These are phyloP conservation scores for Chymomyza fuscimana DNA, from an alignment of 2,888 invertebrate genomes.

Conservation along the genomic window DNA sequence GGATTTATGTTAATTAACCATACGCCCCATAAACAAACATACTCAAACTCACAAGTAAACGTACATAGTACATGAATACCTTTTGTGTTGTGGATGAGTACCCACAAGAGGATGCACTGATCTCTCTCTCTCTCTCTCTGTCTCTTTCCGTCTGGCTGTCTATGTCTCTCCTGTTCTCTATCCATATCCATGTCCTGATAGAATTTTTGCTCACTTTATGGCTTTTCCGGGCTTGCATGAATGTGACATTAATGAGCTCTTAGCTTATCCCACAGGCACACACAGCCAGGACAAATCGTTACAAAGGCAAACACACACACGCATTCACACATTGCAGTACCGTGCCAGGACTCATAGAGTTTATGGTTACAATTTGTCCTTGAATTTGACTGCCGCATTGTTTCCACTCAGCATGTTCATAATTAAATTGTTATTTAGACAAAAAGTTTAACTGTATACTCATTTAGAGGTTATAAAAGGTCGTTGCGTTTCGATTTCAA, in stretches of 20 bases:
- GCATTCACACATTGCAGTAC: not conserved
- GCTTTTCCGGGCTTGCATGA: constrained; percentile 59
- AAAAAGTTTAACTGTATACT: constrained; percentile 48
- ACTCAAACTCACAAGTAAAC: constrained; percentile 4
- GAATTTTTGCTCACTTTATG: constrained; percentile 66
- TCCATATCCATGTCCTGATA: constrained; percentile 40
- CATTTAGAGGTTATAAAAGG: constrained; percentile 68
- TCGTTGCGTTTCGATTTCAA: constrained; percentile 34
- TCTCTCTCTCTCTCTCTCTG: not conserved
- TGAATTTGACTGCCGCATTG: constrained; percentile 47
- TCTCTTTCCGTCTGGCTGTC: not conserved
- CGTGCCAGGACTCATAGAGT: constrained; percentile 36
- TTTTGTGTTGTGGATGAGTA: constrained; percentile 19
- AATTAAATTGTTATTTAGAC: constrained; percentile 65
- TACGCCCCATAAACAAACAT: constrained; percentile 20
- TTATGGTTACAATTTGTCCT: constrained; percentile 70
- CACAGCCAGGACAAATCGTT: constrained; percentile 25
- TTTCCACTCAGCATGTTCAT: constrained; percentile 47
- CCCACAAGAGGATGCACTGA: constrained; percentile 18
- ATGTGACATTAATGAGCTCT: constrained; percentile 73
- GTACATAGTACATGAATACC: not conserved
- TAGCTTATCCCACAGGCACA: constrained; percentile 66
- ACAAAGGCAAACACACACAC: not conserved
- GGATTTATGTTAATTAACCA: constrained; percentile 64
- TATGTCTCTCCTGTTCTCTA: constrained; percentile 8